Evolutionary conservation across 2,113 vertebrate species (phyloP).

Genomic region (Coptodon bakossiorum): DNA sequence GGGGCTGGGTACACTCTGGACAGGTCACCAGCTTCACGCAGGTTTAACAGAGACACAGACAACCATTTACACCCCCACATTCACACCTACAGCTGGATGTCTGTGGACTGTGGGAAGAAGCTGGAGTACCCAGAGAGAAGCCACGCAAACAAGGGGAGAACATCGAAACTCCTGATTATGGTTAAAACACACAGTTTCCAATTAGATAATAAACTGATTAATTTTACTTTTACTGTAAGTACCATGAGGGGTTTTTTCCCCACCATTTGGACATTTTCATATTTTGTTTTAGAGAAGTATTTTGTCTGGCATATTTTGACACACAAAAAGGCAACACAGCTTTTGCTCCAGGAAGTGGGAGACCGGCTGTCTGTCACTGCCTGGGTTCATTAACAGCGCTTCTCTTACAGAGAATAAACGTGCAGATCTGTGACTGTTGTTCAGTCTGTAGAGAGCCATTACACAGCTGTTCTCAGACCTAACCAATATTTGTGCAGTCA

Average conservation of each 20-base stretch:
- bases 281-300: background rate
- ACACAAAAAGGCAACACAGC: background rate
- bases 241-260: accelerated
- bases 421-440: background rate
- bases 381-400: background rate
- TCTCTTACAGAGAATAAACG: background rate
- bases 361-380: background rate
- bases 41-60: background rate
- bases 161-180: background rate
- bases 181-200: background rate
- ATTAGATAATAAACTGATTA: background rate
- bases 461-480: background rate
- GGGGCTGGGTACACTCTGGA: background rate
- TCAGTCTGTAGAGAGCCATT: background rate
- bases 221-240: background rate
- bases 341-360: background rate
- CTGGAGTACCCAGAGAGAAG: background rate
- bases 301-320: background rate
- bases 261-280: background rate
- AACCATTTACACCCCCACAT: background rate
- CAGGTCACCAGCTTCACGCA: background rate
- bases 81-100: background rate
- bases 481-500: background rate
- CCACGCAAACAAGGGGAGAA: background rate
- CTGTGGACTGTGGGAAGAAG: background rate